Conservation (phyloP, 2,797 vertebrate genomes). For the Tarsius wallacei region DNA sequence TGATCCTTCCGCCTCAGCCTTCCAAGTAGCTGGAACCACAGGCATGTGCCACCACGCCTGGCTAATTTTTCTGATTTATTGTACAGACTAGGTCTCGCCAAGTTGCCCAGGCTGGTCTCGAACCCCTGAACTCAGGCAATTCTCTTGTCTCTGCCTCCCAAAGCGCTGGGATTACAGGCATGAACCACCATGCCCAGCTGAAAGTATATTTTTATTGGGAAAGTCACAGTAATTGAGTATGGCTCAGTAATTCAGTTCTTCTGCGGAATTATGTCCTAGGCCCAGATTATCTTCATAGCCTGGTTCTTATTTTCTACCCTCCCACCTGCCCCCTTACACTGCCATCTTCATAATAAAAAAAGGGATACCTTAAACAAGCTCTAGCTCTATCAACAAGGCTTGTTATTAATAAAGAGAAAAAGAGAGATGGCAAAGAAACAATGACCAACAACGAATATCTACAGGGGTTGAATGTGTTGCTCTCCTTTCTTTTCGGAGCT, state of each 20-base stretch:
- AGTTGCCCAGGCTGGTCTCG: no score
- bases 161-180: no score
- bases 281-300: constrained; percentile 19
- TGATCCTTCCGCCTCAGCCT: no score
- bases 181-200: no score
- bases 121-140: no score
- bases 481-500: not conserved
- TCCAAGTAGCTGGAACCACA: no score
- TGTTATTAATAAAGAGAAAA: not conserved
- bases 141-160: no score
- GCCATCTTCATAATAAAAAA: not conserved
- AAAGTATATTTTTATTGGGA: not conserved
- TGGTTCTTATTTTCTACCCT: not conserved
- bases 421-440: not conserved
- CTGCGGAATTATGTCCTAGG: not conserved
- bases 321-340: not conserved
- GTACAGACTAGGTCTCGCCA: no score
- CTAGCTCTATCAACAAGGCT: not conserved
- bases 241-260: not conserved
- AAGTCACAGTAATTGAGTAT: constrained; percentile 22
- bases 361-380: not conserved
- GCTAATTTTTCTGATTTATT: no score
- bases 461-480: not conserved
- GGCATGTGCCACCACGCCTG: no score
- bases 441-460: not conserved